A percentile compares a stretch with the other conserved stretches of the same genome.
Conservation (phyloP, 1,140 invertebrate genomes). For the Tetramorium parvispinum region DNA sequence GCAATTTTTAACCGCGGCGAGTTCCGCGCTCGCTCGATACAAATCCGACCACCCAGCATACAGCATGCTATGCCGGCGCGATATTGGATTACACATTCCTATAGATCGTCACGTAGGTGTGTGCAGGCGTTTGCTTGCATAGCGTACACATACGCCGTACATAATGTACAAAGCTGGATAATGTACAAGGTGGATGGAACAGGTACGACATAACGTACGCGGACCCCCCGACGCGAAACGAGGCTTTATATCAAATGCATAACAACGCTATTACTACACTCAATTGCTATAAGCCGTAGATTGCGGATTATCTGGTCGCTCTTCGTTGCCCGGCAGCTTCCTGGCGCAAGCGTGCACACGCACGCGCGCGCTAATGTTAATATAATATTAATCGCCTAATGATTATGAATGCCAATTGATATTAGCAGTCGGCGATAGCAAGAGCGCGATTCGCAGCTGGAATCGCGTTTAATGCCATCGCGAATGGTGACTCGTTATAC, state of each 20-base stretch:
- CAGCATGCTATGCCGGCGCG: not conserved
- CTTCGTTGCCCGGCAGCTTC: conserved; percentile 12
- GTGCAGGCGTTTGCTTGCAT: not conserved
- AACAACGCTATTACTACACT: conserved; percentile 75
- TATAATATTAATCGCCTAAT: conserved; percentile 78
- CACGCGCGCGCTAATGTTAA: conserved; percentile 60
- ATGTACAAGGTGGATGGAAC: conserved; percentile 63
- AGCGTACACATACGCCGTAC: conserved; percentile 19
- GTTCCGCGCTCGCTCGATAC: conserved; percentile 16
- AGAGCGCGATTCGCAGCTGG: conserved; percentile 35
- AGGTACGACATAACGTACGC: conserved; percentile 66
- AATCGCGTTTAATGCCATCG: conserved; percentile 41
- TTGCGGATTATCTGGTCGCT: conserved; percentile 67
- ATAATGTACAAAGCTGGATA: conserved; percentile 62
- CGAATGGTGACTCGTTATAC: conserved; percentile 13
- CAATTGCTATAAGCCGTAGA: conserved; percentile 78
- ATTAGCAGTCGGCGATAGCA: conserved; percentile 63
- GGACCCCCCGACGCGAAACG: conserved; percentile 60
- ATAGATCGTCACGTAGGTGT: conserved; percentile 51
- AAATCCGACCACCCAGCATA: conserved; percentile 39
- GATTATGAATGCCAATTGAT: conserved; percentile 79
- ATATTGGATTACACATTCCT: conserved; percentile 55
- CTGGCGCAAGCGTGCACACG: not conserved
- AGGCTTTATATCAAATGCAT: conserved; percentile 78
- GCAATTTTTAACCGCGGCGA: conserved; percentile 16